A percentile compares a stretch with the other conserved stretches of the same genome.
phyloP scores from a whole-genome alignment of 2,797 vertebrate species.

The Mionectes olivaceus region DNA sequence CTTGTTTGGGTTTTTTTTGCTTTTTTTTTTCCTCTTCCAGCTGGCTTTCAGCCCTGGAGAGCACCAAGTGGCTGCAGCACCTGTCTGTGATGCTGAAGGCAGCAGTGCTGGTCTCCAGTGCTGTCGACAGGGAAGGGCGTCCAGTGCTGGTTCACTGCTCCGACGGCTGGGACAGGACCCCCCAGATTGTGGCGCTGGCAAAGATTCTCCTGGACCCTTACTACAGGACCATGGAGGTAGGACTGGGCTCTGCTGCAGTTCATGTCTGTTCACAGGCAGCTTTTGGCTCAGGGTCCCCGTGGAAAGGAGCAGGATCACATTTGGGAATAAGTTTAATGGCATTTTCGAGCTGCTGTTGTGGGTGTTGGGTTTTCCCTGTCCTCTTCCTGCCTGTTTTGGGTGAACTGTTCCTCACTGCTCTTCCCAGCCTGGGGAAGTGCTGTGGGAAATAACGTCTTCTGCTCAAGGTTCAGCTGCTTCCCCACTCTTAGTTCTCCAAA shows the following conservation, averaged over 20 bases:
- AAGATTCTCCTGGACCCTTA: slow-evolving; percentile 96
- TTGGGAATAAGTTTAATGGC: not conserved
- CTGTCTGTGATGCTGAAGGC: slow-evolving; percentile 98
- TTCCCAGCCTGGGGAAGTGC: not conserved
- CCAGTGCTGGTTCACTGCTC: slow-evolving; percentile 97
- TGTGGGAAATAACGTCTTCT: not conserved
- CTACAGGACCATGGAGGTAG: slow-evolving; percentile 95
- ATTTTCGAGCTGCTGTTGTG: not conserved
- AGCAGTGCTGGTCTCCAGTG: slow-evolving; percentile 91
- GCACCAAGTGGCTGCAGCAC: slow-evolving; percentile 98
- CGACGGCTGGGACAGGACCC: slow-evolving; percentile 97
- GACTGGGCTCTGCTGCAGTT: not conserved
- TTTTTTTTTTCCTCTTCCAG: slow-evolving; percentile 67
- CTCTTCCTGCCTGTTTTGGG: not conserved
- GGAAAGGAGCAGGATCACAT: not conserved
- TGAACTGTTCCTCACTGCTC: not conserved
- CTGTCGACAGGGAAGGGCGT: slow-evolving; percentile 92
- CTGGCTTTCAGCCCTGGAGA: slow-evolving; percentile 97
- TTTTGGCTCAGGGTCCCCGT: rapidly evolving
- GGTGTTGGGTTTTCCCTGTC: not conserved
- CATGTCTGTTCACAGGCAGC: not conserved
- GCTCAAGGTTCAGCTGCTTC: not conserved
- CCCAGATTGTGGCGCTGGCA: slow-evolving; percentile 94
- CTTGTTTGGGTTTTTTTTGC: not conserved
- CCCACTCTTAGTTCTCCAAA: not conserved